These are phyloP conservation scores for Colostygia pectinataria DNA, from an alignment of 2,888 invertebrate species.

Conservation along the genomic window DNA sequence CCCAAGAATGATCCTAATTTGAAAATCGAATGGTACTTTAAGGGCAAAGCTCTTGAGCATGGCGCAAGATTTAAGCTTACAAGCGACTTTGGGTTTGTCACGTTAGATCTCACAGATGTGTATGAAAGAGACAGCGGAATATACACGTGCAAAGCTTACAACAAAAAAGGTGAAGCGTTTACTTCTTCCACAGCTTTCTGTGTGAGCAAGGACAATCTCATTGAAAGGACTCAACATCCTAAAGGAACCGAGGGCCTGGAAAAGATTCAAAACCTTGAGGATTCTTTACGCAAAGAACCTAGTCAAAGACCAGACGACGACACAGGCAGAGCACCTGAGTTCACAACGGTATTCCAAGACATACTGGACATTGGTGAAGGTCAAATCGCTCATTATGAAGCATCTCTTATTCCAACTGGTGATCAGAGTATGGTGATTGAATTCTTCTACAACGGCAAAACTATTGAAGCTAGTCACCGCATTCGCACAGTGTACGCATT, in stretches of 20 bases:
- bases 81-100: conserved; percentile 98
- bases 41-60: conserved; percentile 93
- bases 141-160: conserved; percentile 95
- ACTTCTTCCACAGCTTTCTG: conserved; percentile 95
- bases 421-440: conserved; percentile 97
- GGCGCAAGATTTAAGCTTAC: conserved; percentile 96
- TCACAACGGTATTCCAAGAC: conserved; percentile 93
- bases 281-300: conserved; percentile 89
- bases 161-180: conserved; percentile 94
- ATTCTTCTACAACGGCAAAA: conserved; percentile 97
- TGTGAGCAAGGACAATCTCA: conserved; percentile 90
- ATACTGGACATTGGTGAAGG: conserved; percentile 94
- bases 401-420: conserved; percentile 95
- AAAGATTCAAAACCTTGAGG: conserved; percentile 95
- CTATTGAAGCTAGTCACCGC: conserved; percentile 94
- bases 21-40: conserved; percentile 97
- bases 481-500: conserved; percentile 97
- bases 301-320: conserved; percentile 87
- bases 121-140: conserved; percentile 97
- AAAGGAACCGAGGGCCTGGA: conserved; percentile 96
- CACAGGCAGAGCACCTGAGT: conserved; percentile 92
- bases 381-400: conserved; percentile 98
- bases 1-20: conserved; percentile 96
- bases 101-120: conserved; percentile 94
- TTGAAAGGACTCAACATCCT: conserved; percentile 95